Percentiles rank a stretch among this genome's conserved stretches.
Evolutionary conservation across 2,888 invertebrate species (phyloP).

Genomic region (Eugnorisma glareosa): DNA sequence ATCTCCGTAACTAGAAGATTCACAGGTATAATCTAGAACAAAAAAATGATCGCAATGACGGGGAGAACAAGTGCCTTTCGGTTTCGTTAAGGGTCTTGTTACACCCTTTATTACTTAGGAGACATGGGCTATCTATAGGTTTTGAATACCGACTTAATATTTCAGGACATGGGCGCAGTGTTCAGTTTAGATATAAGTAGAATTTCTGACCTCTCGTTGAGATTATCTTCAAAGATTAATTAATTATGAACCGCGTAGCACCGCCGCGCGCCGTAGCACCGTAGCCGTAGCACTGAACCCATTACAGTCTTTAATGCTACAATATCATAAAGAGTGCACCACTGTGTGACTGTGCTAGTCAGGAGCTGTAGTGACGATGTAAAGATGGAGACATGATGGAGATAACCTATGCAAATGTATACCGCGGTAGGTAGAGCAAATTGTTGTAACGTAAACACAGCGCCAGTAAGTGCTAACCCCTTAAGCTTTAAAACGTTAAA

Average conservation of each 20-base stretch:
- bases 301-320: neutral
- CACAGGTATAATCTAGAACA: no score
- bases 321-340: neutral
- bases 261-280: neutral
- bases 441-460: neutral
- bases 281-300: constrained; percentile 3
- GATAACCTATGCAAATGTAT: neutral
- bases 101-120: no score
- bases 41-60: no score
- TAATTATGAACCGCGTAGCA: constrained; percentile 1
- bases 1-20: no score
- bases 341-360: neutral
- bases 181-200: neutral
- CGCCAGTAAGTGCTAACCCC: no score
- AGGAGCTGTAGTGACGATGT: no score
- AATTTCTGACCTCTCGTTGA: neutral
- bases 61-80: no score
- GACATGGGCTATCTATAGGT: neutral
- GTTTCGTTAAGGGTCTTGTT: no score
- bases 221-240: neutral
- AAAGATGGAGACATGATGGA: no score
- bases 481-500: no score
- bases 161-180: neutral
- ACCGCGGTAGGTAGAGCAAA: no score
- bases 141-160: neutral